phyloP scores from a whole-genome alignment of 2,888 invertebrate species.

The Camponotus fellah region DNA sequence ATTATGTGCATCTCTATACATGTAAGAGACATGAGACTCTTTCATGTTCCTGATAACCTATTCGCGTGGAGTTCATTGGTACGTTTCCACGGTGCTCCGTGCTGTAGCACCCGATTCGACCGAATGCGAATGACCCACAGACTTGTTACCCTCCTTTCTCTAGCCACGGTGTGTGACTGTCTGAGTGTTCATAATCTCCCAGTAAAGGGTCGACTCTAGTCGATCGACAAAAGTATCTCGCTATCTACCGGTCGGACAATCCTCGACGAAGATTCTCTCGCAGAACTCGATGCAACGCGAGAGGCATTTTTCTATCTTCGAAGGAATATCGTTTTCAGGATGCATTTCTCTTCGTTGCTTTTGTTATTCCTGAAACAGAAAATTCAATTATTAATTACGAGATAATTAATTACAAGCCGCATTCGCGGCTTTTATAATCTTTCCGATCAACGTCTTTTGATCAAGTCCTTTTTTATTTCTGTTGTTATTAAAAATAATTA shows the following conservation, averaged over 20 bases:
- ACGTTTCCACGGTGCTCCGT: constrained; percentile 82
- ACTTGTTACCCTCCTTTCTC: constrained; percentile 63
- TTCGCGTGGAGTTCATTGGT: constrained; percentile 81
- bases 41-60: constrained; percentile 77
- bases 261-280: background rate
- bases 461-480: background rate
- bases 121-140: constrained; percentile 76
- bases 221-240: constrained; percentile 85
- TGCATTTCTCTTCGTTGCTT: background rate
- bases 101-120: constrained; percentile 75
- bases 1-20: background rate
- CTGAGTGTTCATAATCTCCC: constrained; percentile 74
- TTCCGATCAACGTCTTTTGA: background rate
- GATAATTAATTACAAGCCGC: background rate
- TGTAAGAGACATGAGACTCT: constrained; percentile 22
- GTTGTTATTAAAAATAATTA: background rate
- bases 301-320: background rate
- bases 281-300: background rate
- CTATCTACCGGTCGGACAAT: constrained; percentile 40
- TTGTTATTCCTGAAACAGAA: background rate
- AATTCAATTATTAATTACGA: background rate
- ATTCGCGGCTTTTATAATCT: background rate
- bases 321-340: background rate
- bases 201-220: constrained; percentile 81
- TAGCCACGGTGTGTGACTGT: constrained; percentile 51